Percentiles rank a stretch among this genome's conserved stretches.
Conservation (phyloP, 2,797 vertebrate species). For the Rhabdomys pumilio region DNA sequence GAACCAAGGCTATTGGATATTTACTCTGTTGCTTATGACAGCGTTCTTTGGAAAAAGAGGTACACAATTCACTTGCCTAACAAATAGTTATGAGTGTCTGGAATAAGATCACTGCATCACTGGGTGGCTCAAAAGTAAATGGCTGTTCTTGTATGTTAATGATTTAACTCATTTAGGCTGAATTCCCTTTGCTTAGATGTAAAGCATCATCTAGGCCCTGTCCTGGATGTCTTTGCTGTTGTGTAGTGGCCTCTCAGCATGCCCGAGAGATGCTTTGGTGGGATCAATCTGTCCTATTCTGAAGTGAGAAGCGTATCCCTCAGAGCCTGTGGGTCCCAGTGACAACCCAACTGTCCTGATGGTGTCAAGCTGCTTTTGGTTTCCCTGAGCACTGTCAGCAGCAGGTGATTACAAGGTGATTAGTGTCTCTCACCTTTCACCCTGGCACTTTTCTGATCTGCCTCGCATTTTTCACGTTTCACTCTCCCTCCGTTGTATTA, state of each 20-base stretch:
- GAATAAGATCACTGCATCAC: slow-evolving; percentile 7
- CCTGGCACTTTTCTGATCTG: neutral
- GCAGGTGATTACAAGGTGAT: neutral
- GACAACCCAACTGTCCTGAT: neutral
- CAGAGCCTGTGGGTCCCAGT: neutral
- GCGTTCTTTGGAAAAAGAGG: slow-evolving; percentile 18
- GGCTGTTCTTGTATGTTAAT: neutral
- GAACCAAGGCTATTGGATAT: slow-evolving; percentile 66
- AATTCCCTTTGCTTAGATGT: slow-evolving; percentile 9
- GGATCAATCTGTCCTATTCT: neutral
- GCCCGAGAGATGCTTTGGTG: neutral
- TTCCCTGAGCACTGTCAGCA: neutral
- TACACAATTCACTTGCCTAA: slow-evolving; percentile 47
- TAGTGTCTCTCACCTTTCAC: slow-evolving; percentile 1
- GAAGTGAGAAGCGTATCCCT: neutral
- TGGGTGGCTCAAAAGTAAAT: slow-evolving; percentile 8
- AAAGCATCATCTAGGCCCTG: neutral
- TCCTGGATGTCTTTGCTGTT: neutral
- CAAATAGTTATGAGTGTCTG: neutral
- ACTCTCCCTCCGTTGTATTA: neutral
- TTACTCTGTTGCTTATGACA: slow-evolving; percentile 76
- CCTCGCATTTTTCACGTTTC: neutral
- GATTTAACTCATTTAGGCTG: slow-evolving; percentile 32
- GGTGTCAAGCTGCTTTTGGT: neutral
- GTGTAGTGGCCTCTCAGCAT: neutral